These are phyloP conservation scores for Lathronympha strigana DNA, from an alignment of 2,888 invertebrate species.

Conservation along the genomic window DNA sequence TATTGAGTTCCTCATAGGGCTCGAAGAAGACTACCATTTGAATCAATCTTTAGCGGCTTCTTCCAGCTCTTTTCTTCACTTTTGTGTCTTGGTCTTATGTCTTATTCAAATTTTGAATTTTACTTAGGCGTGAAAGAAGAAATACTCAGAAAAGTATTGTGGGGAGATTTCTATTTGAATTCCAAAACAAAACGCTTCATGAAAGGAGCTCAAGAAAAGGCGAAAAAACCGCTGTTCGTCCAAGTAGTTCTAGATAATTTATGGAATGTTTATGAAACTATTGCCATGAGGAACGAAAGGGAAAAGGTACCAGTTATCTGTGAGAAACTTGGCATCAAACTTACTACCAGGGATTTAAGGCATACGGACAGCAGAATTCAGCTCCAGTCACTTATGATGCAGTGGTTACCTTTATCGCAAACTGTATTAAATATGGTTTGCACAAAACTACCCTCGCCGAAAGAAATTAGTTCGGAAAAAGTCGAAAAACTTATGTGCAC, in stretches of 20 bases:
- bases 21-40: no score
- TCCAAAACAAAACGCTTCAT: conserved; percentile 92
- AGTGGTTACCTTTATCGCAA: conserved; percentile 95
- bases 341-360: conserved; percentile 90
- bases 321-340: conserved; percentile 90
- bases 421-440: conserved; percentile 93
- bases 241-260: conserved; percentile 96
- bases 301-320: conserved; percentile 88
- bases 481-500: conserved; percentile 93
- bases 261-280: conserved; percentile 94
- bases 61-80: no score
- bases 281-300: conserved; percentile 90
- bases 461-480: conserved; percentile 88
- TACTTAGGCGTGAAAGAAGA: conserved; percentile 87
- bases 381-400: conserved; percentile 91
- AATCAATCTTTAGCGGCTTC: no score
- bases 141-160: conserved; percentile 91
- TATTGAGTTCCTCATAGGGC: no score
- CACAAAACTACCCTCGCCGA: conserved; percentile 92
- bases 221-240: conserved; percentile 96
- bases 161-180: conserved; percentile 97
- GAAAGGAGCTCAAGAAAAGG: conserved; percentile 95
- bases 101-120: background rate
- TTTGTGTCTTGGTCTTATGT: no score
- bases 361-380: conserved; percentile 91